Conservation (phyloP, 2,888 invertebrate genomes). For the Thumatha senex region DNA sequence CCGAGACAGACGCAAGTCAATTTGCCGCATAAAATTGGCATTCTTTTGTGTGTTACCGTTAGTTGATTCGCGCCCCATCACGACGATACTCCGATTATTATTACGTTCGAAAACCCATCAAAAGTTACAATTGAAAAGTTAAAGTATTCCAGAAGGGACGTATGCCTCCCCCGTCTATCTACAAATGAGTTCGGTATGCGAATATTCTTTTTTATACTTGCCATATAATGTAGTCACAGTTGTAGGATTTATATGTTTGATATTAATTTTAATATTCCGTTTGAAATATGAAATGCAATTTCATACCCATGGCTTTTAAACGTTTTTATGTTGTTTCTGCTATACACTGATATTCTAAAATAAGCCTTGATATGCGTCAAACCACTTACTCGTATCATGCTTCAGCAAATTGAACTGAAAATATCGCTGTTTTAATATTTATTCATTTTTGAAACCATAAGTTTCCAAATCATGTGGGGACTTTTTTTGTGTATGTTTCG, state of each 20-base stretch:
- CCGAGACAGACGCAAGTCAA: slow-evolving; percentile 71
- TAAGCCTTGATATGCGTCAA: no score
- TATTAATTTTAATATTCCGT: slow-evolving; percentile 44
- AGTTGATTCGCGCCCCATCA: slow-evolving; percentile 76
- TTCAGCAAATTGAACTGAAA: no score
- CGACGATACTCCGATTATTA: slow-evolving; percentile 78
- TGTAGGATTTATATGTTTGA: slow-evolving; percentile 48
- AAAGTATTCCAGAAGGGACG: slow-evolving; percentile 80
- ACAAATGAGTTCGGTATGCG: slow-evolving; percentile 76
- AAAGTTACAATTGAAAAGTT: slow-evolving; percentile 84
- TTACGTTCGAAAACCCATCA: slow-evolving; percentile 83
- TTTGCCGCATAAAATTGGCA: slow-evolving; percentile 79
- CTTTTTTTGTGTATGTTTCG: no score
- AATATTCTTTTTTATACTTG: slow-evolving; percentile 75
- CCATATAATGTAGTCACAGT: slow-evolving; percentile 47
- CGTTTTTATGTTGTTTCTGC: slow-evolving; percentile 11
- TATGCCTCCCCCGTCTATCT: slow-evolving; percentile 70
- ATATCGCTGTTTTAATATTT: no score
- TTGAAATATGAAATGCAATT: slow-evolving; percentile 36
- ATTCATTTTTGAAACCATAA: no score
- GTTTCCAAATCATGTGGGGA: no score
- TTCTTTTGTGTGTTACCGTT: slow-evolving; percentile 70
- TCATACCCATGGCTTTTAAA: slow-evolving; percentile 24
- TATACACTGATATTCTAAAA: no score
- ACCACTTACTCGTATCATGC: no score